Conservation (phyloP, 2,888 invertebrate genomes). For the Brachyptera risi region DNA sequence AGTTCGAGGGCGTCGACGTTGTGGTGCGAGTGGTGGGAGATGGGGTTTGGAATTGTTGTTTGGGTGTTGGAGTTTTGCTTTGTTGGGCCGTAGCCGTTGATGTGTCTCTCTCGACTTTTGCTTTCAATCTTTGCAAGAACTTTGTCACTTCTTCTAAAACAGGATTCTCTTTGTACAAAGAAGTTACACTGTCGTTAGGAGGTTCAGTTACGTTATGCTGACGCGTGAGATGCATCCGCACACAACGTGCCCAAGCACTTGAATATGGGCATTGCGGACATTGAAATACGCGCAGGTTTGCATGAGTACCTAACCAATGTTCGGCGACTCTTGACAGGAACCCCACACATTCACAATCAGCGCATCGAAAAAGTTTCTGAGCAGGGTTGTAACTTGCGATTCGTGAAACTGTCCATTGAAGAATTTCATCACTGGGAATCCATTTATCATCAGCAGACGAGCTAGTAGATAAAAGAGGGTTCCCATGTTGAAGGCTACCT, state of each 20-base stretch:
- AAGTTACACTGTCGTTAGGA: conserved; percentile 55
- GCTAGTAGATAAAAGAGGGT: conserved; percentile 14
- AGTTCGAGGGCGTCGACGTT: conserved; percentile 2
- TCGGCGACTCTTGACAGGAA: conserved; percentile 69
- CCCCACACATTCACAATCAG: conserved; percentile 72
- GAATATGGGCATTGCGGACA: conserved; percentile 69
- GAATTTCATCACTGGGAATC: conserved; percentile 66
- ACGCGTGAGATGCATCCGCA: conserved; percentile 65
- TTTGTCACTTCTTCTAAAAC: conserved; percentile 69
- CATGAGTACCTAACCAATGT: conserved; percentile 73
- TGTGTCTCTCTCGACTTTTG: conserved; percentile 50
- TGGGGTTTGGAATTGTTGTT: not conserved
- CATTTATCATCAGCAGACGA: conserved; percentile 49
- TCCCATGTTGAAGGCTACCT: conserved; percentile 50
- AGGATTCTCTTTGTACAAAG: conserved; percentile 61
- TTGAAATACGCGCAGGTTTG: conserved; percentile 59
- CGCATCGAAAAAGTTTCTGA: conserved; percentile 69
- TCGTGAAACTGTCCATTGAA: conserved; percentile 73
- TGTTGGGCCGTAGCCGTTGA: not conserved
- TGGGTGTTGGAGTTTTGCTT: not conserved
- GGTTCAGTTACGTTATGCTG: conserved; percentile 66
- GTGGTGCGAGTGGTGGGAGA: not conserved
- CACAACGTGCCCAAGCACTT: conserved; percentile 71
- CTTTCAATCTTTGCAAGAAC: conserved; percentile 64
- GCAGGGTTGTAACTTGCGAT: conserved; percentile 75